Evolutionary conservation across 2,797 vertebrate genomes (phyloP).

Genomic region (Lithobates pipiens): DNA sequence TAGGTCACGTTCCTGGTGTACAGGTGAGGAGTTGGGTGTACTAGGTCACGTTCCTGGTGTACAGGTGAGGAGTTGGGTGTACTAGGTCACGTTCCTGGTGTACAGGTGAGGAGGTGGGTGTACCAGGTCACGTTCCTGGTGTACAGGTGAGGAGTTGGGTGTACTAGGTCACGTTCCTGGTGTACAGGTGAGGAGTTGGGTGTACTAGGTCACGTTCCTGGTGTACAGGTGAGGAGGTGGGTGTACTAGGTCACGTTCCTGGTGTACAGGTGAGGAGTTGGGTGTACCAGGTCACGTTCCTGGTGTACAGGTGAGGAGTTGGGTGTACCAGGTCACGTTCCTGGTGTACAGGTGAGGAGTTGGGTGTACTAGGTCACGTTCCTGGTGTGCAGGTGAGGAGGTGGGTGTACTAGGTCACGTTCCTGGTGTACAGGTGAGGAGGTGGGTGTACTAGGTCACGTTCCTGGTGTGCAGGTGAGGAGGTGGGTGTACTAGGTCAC

Average conservation of each 20-base stretch:
- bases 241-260: too few relatives aligned
- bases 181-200: not conserved
- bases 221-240: not conserved
- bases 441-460: not conserved
- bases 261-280: not conserved
- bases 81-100: not conserved
- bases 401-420: too few relatives aligned
- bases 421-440: not conserved
- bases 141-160: not conserved
- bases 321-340: too few relatives aligned
- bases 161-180: too few relatives aligned
- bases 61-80: not conserved
- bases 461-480: constrained; percentile 77
- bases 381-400: not conserved
- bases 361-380: not conserved
- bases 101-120: not conserved
- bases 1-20: not conserved
- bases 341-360: not conserved
- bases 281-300: too few relatives aligned
- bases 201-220: not conserved
- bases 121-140: not conserved
- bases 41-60: too few relatives aligned
- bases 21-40: not conserved
- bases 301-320: not conserved
- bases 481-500: not conserved